These are phyloP conservation scores for Lissocephala sabroskyi DNA, from an alignment of 2,888 invertebrate genomes.

Conservation along the genomic window DNA sequence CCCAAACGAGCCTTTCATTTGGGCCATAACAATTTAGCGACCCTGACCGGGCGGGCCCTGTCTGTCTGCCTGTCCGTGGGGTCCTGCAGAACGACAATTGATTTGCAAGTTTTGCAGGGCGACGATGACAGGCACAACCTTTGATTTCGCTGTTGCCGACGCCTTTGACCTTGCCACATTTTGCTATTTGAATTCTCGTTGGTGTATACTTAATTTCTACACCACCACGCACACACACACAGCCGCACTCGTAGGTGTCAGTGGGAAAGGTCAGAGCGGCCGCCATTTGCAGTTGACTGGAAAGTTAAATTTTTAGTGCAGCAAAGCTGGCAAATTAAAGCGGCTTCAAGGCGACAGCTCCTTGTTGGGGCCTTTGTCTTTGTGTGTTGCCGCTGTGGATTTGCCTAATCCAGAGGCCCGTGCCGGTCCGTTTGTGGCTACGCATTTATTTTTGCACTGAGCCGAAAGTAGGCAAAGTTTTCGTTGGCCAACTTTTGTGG, in stretches of 20 bases:
- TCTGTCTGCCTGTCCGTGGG: no score
- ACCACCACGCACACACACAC: no score
- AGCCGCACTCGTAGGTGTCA: no score
- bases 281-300: slow-evolving; percentile 19
- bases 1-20: no score
- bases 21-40: slow-evolving; percentile 34
- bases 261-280: slow-evolving; percentile 4
- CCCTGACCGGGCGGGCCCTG: slow-evolving; percentile 6
- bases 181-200: slow-evolving; percentile 48
- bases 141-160: no score
- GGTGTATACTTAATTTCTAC: slow-evolving; percentile 37
- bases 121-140: slow-evolving; percentile 5
- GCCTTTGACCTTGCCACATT: not conserved
- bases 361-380: not conserved
- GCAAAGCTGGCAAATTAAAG: slow-evolving; percentile 4
- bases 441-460: no score
- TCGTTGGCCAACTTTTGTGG: no score
- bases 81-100: slow-evolving; percentile 52
- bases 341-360: slow-evolving; percentile 1
- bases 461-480: no score
- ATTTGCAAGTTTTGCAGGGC: slow-evolving; percentile 42
- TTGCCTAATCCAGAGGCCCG: no score
- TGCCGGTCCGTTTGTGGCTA: no score
- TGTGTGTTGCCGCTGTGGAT: slow-evolving; percentile 3
- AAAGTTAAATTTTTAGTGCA: slow-evolving; percentile 36